These are phyloP conservation scores for Argyrosomus regius DNA, from an alignment of 2,797 vertebrate genomes.

Conservation along the genomic window DNA sequence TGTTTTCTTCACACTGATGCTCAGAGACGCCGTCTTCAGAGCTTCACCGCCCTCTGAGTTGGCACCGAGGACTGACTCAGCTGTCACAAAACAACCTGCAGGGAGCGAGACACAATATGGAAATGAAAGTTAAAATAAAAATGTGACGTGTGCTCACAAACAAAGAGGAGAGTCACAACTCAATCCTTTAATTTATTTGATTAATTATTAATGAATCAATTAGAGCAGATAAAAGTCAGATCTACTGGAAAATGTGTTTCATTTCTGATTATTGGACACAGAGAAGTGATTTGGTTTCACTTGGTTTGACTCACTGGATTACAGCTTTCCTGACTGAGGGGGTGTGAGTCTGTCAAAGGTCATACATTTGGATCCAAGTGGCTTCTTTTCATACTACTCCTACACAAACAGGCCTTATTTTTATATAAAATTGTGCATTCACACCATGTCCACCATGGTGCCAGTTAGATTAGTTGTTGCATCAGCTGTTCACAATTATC, in stretches of 20 bases:
- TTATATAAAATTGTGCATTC: conserved; percentile 12
- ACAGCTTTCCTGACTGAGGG: conserved; percentile 9
- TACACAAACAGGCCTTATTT: conserved; percentile 28
- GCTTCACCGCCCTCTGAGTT: conserved; percentile 32
- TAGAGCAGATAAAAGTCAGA: not conserved
- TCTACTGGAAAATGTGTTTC: not conserved
- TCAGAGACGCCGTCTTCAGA: conserved; percentile 20
- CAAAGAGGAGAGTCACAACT: not conserved
- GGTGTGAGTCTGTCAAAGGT: conserved; percentile 50
- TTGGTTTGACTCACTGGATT: conserved; percentile 26
- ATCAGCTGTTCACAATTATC: conserved; percentile 37
- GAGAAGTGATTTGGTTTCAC: not conserved
- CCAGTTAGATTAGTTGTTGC: conserved; percentile 47
- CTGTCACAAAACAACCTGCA: conserved; percentile 61
- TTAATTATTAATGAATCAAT: not conserved
- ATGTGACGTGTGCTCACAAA: not conserved
- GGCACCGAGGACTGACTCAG: conserved; percentile 37
- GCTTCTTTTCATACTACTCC: conserved; percentile 21
- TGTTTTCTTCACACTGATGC: conserved; percentile 46
- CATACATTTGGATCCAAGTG: conserved; percentile 33
- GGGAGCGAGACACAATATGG: conserved; percentile 38
- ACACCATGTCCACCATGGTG: conserved; percentile 9
- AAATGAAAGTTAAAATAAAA: conserved; percentile 22
- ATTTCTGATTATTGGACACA: not conserved
- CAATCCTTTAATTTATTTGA: no score